Evolutionary conservation across 2,797 vertebrate genomes (phyloP), one percentile per base, ranked within the genome.

Genomic region (Rhodeus uyekii): DNA sequence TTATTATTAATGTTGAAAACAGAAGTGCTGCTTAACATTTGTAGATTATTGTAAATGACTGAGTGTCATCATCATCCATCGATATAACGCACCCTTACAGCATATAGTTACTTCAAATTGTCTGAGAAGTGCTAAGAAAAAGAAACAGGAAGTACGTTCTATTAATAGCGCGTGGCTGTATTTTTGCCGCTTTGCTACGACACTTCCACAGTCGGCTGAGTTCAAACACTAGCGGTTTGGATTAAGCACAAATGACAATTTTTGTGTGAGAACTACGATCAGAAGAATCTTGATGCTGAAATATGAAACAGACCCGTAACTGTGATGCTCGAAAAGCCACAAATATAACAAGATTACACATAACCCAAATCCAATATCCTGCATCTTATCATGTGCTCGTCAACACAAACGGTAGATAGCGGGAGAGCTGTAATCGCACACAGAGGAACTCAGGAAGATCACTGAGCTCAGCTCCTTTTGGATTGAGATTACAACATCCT

Each of bases 141-240:
- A 81, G 76, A 73, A 84, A 86, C 67, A 86, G 87, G 84, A 87
- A 87, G 67, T 24, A 8, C 38, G 77, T 24, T 69, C 84, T 87
- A 86, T 80, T 84, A 83, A 83, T 86, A 87, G 87, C n/a, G 42
- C 19, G 1, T 14, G 8, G 6, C 38, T 14, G 71, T 18, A 32
- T 46, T 53, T 38, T 60, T 64, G 68, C 12, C 7, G 6, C 16
- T 14, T 53, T 53, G 67, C 36, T 61, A 44, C 63, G 48, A 46
- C 42, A 55, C 18, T 60, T 69, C 29, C 38, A 58, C 3, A 27
- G n/a, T 42, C 1, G 24, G 10, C 22, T 64, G 5, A 34, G 36
- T 44, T 55, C 8, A n/a, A 19, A 38, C 32, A 29, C 39, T 24
- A 55, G 10, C 46, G 2, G 10, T 53, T 78, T 38, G 55, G 12